Evolutionary conservation across 2,888 invertebrate species (phyloP), one percentile per base, ranked within the genome.

Genomic region (Gastracanthus pulcherrimus): DNA sequence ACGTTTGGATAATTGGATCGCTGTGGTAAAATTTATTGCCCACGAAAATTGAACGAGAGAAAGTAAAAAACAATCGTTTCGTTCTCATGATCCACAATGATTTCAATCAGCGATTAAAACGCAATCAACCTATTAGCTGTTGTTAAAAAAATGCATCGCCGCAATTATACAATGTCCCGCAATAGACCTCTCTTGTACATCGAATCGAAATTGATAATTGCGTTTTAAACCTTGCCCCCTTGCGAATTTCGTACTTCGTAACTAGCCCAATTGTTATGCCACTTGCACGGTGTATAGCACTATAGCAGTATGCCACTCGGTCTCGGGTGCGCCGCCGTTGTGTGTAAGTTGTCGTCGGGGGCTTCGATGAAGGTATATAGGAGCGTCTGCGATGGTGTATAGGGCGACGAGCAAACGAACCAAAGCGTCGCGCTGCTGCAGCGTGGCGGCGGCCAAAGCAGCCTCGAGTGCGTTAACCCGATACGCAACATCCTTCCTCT

Each of bases 401-500:
- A 34, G 58, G 26, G 23, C 38, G 36, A 36, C 23, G 16, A 19
- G 19, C 19, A 34, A 45, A n/a, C 71, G 55, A 36, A 36, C 38
- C 16, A 41, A 41, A 31, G 13, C 60, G 62, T 58, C 31, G 51
- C 51, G 9, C 29, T 45, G 60, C 51, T 9, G 19, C 60, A 1
- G 19, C 13, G n/a, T 26, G 48, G 67, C 1, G 4, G 34, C 19
- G 7, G n/a, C 60, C 19, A 48, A 64, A 48, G 51, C 19, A 64
- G n/a, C 48, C 66, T 66, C 66, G 76, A 72, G 81, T 76, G 60
- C 81, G 60, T 81, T 76, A 76, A 81, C 81, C 76, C 64, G 76
- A 58, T 58, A 36, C 48, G 29, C 48, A 6, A 36, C 71, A 66
- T 67, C 80, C 66, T 76, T 67, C 71, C 58, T 71, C 66, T 62